A percentile compares a stretch with the other conserved stretches of the same genome.
phyloP scores from a whole-genome alignment of 1,140 invertebrate genomes.

The Periplaneta americana region DNA sequence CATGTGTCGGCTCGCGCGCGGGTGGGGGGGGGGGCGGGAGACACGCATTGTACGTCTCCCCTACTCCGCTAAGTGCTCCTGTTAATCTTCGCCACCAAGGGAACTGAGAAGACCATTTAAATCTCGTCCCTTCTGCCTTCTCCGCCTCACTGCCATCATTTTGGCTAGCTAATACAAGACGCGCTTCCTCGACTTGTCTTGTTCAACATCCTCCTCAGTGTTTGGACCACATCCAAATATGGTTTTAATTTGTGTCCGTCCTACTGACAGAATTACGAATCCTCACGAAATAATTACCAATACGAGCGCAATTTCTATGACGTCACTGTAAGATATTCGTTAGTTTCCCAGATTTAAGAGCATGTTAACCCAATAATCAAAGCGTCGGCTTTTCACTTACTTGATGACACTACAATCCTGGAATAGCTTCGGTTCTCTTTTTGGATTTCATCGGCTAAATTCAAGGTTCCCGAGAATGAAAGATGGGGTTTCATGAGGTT shows the following conservation, averaged over 20 bases:
- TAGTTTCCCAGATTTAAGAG: too few relatives aligned
- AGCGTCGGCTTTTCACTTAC: too few relatives aligned
- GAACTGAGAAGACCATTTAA: constrained; percentile 1
- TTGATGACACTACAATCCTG: too few relatives aligned
- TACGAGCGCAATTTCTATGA: too few relatives aligned
- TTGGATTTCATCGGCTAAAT: too few relatives aligned
- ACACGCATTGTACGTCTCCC: background rate
- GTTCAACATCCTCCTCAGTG: background rate
- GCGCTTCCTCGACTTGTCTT: background rate
- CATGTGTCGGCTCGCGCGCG: constrained; percentile 2
- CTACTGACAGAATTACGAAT: background rate
- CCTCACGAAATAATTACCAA: too few relatives aligned
- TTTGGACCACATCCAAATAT: background rate
- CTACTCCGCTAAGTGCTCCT: constrained; percentile 8
- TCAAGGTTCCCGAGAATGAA: too few relatives aligned
- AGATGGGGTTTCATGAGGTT: too few relatives aligned
- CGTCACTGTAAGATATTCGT: too few relatives aligned
- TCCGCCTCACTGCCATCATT: background rate
- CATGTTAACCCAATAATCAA: too few relatives aligned
- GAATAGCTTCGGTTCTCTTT: too few relatives aligned
- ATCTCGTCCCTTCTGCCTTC: background rate
- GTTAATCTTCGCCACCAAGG: constrained; percentile 12
- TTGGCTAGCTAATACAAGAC: background rate
- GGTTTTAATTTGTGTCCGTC: background rate
- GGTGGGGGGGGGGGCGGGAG: background rate